Conservation (phyloP, 2,797 vertebrate species). For the Myripristis murdjan region DNA sequence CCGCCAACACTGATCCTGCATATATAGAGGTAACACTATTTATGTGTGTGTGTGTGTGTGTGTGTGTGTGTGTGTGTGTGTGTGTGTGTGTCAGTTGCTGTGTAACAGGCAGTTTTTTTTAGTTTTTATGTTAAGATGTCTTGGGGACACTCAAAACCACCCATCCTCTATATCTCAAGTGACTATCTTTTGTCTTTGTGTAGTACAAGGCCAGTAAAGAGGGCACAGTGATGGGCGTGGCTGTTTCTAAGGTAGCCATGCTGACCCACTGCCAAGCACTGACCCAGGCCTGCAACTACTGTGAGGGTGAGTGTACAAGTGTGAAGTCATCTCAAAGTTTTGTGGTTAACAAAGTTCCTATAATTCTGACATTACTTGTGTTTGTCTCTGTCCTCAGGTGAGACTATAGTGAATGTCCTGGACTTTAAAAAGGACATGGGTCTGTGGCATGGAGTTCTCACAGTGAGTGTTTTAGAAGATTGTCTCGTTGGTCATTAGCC, state of each 20-base stretch:
- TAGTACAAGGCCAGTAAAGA: conserved; percentile 94
- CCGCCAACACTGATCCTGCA: conserved; percentile 90
- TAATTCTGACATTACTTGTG: no score
- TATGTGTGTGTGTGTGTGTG: no score
- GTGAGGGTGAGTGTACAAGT: conserved; percentile 88
- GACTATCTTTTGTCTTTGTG: background rate
- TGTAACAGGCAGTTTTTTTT: no score
- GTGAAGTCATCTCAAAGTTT: background rate
- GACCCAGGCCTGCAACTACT: conserved; percentile 93
- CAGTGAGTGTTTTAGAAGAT: conserved; percentile 77
- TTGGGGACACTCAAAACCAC: no score
- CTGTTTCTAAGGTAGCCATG: conserved; percentile 90
- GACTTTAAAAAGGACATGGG: conserved; percentile 93
- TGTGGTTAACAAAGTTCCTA: background rate
- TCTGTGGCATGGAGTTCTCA: conserved; percentile 91
- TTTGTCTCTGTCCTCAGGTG: conserved; percentile 78
- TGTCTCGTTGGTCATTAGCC: no score
- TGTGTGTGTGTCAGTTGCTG: background rate
- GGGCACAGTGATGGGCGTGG: conserved; percentile 93
- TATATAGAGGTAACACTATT: conserved; percentile 89
- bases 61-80: conserved; percentile 3
- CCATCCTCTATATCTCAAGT: no score
- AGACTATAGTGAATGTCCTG: conserved; percentile 91
- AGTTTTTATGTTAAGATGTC: no score
- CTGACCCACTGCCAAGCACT: conserved; percentile 91